Base-by-base conservation (phyloP, 2,888 invertebrate species). In the Capitulum mitella region DNA sequence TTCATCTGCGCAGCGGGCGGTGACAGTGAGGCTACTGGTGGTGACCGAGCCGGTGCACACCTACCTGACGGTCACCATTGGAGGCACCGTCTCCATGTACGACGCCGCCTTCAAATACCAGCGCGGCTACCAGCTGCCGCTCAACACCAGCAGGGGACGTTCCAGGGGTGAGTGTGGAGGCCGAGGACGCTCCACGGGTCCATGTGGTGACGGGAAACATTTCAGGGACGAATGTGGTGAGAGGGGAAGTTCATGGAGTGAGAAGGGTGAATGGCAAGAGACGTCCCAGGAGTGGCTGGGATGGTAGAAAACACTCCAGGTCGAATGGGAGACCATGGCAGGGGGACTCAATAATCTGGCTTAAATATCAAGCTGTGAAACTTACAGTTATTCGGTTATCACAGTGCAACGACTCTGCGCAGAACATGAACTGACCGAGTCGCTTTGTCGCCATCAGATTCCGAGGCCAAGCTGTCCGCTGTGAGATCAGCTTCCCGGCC, bases 121-220 rank as follows among this genome's bases (percentile, higher is more conserved):
- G 70, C 70, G 70, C 3, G 70, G 70, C 37, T 70, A 70, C 37
- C 70, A 70, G 37, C 70, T 70, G 37, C 70, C 70, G 14, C 34
- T 70, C 22, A 10, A 10, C 37, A 37, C 22, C 37, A 29, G 3
- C 32, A 19, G 32, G 16, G 32, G n/a, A 16, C 70, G 70, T 26
- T 34, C 70, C 5, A 8, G 37, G 0, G 70, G 70, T 70, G 26
- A 37, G 70, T 22, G 16, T 12, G 58, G n/a, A 3, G n/a, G 8
- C 3, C 1, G 26, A 3, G 12, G 32, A 8, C 51, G 22, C 22
- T 51, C 51, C 51, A 51, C 3, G 16, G 12, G 19, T 51, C n/a
- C n/a, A n/a, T n/a, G n/a, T n/a, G n/a, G n/a, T n/a, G n/a, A n/a
- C n/a, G n/a, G n/a, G n/a, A n/a, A n/a, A n/a, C n/a, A n/a, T n/a